These are phyloP conservation scores for Dendropsophus ebraccatus DNA, from an alignment of 2,113 vertebrate species.

Conservation along the genomic window DNA sequence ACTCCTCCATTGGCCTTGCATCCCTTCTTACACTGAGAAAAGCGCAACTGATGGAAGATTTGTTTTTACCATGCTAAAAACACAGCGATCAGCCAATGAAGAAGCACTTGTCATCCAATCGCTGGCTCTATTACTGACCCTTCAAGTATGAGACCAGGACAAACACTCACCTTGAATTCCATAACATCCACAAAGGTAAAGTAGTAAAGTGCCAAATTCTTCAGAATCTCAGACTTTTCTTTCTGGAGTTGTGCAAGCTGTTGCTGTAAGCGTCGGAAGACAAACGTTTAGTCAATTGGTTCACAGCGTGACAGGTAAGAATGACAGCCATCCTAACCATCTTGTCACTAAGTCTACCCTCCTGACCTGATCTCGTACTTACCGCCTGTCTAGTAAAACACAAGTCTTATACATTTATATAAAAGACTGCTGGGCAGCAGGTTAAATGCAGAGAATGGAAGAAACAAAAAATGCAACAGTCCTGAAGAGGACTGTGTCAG, in stretches of 20 bases:
- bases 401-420: neutral
- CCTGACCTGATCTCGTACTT: neutral
- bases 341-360: neutral
- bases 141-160: neutral
- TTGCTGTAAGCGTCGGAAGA: constrained; percentile 85
- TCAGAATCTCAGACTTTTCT: constrained; percentile 98
- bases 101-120: too few relatives aligned
- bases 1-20: too few relatives aligned
- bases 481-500: constrained; percentile 64
- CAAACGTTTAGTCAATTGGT: constrained; percentile 43
- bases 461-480: constrained; percentile 53
- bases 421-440: constrained; percentile 32
- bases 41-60: too few relatives aligned
- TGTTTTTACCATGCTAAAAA: too few relatives aligned
- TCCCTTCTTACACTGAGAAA: too few relatives aligned
- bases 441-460: constrained; percentile 66
- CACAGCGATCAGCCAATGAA: too few relatives aligned
- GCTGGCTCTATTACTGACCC: too few relatives aligned
- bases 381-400: neutral
- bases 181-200: constrained; percentile 99
- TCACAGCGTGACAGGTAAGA: neutral
- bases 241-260: constrained; percentile 99
- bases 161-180: constrained; percentile 94
- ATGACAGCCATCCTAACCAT: neutral
- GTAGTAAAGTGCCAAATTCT: constrained; percentile 98